These are phyloP conservation scores for Polydesmus complanatus DNA, from an alignment of 2,888 invertebrate genomes.

Conservation along the genomic window DNA sequence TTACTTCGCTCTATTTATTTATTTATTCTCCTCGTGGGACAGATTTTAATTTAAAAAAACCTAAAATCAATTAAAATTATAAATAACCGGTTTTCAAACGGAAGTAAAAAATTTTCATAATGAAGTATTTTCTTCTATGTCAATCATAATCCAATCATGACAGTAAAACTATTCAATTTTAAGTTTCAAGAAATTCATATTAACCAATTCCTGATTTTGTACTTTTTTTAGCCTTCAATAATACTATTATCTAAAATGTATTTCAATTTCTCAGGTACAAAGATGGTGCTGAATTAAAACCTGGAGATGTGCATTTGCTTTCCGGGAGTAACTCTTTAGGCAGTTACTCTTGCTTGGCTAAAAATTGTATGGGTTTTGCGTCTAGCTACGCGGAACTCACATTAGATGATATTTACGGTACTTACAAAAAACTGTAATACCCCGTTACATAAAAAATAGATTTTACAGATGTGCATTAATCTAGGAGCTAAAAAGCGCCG, in stretches of 20 bases:
- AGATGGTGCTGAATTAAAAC: conserved; percentile 78
- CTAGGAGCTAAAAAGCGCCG: conserved; percentile 46
- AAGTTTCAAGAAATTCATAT: too few relatives aligned
- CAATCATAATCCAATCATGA: too few relatives aligned
- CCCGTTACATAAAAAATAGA: too few relatives aligned
- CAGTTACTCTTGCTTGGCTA: conserved; percentile 76
- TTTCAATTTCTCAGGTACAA: conserved; percentile 44
- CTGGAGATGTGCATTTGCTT: conserved; percentile 81
- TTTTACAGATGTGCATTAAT: too few relatives aligned
- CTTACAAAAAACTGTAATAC: background rate
- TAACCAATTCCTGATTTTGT: too few relatives aligned
- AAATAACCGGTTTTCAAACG: too few relatives aligned
- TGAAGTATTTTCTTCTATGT: too few relatives aligned
- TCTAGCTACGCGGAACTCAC: conserved; percentile 74
- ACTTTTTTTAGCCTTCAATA: too few relatives aligned
- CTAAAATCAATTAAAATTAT: too few relatives aligned
- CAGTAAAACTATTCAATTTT: too few relatives aligned
- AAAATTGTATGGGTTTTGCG: conserved; percentile 80
- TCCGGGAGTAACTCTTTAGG: conserved; percentile 73
- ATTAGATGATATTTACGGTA: conserved; percentile 69
- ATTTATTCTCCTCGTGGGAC: background rate
- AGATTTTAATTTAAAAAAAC: too few relatives aligned
- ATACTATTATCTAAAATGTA: background rate
- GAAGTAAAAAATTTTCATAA: too few relatives aligned
- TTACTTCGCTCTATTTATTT: background rate